Evolutionary conservation across 2,888 invertebrate genomes (phyloP), one percentile per base, ranked within the genome.

Genomic region (Azorinus chamasolen): DNA sequence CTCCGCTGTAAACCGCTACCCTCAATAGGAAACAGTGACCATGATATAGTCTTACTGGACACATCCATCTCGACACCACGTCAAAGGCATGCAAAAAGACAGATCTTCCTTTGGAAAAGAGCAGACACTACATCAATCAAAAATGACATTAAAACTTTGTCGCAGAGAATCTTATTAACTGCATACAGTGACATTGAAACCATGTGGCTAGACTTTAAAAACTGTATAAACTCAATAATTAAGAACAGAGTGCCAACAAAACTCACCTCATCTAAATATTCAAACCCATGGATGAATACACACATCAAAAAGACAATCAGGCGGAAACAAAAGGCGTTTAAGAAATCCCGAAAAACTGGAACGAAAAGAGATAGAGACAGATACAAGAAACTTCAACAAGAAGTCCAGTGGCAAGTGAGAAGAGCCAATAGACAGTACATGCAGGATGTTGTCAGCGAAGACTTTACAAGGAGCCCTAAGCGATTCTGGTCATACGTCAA

Each of bases 401-500:
- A 64, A 50, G 51, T 27, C 18, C 58, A 68, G 20, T 50, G 18
- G 39, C 39, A 62, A 20, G 41, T 57, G 6, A 61, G 57, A n/a
- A 24, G 4, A 50, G 57, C 66, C 18, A 48, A 51, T 57, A 61
- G n/a, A 27, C 12, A 53, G n/a, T 57, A 65, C n/a, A 65, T 59
- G 64, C 32, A 65, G 22, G 69, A 61, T n/a, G 57, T 61, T 18
- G 46, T 61, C 20, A 69, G 61, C 32, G 37, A 54, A 10, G 39
- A 46, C 39, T 62, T 32, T 8, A 62, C 25, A 14, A 22, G 46
- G 14, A 70, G 54, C 6, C 55, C 70, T 12, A 79, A 79, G 27
- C n/a, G 43, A 20, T 76, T 83, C 37, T 79, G 63, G 59, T 24
- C 61, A n/a, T 79, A 57, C 53, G 46, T 83, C 22, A 83, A 83